A percentile compares a stretch with the other conserved stretches of the same genome.
Evolutionary conservation across 2,113 vertebrate species (phyloP).

Genomic region (Athene noctua): DNA sequence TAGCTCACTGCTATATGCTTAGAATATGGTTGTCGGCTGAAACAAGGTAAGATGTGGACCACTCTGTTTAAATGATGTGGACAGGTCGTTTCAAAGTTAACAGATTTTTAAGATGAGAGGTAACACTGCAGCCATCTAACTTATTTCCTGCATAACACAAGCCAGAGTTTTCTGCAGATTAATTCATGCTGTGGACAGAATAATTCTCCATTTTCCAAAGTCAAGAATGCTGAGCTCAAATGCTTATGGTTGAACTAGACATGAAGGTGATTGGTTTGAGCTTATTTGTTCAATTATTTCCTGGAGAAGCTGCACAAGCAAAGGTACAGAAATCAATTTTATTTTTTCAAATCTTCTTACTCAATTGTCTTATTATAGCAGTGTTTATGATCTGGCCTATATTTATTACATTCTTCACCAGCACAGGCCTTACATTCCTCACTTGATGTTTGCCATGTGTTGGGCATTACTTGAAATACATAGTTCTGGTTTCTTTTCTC

Average conservation of each 20-base stretch:
- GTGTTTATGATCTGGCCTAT: slow-evolving; percentile 68
- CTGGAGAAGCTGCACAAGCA: slow-evolving; percentile 6
- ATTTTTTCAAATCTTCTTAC: slow-evolving; percentile 52
- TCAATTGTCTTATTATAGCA: slow-evolving; percentile 55
- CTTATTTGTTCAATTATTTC: slow-evolving; percentile 10
- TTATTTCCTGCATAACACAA: slow-evolving; percentile 35
- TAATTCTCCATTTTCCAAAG: slow-evolving; percentile 1
- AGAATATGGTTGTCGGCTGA: not conserved
- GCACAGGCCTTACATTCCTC: slow-evolving; percentile 62
- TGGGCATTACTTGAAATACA: slow-evolving; percentile 65
- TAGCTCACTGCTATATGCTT: not conserved
- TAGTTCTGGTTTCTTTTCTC: slow-evolving; percentile 55
- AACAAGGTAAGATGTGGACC: not conserved
- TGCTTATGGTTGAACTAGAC: not conserved
- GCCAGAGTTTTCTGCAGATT: slow-evolving; percentile 6
- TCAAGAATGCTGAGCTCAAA: not conserved
- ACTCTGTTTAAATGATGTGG: not conserved
- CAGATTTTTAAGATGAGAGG: slow-evolving; percentile 15
- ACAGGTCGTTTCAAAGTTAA: slow-evolving; percentile 1
- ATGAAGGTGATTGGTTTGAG: not conserved
- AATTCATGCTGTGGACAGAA: not conserved
- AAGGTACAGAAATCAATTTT: slow-evolving; percentile 46
- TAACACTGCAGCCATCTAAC: slow-evolving; percentile 5
- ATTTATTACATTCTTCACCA: slow-evolving; percentile 68
- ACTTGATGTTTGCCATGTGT: slow-evolving; percentile 72